These are phyloP conservation scores for Dicerorhinus sumatrensis DNA, from an alignment of 2,113 vertebrate species.

Conservation along the genomic window DNA sequence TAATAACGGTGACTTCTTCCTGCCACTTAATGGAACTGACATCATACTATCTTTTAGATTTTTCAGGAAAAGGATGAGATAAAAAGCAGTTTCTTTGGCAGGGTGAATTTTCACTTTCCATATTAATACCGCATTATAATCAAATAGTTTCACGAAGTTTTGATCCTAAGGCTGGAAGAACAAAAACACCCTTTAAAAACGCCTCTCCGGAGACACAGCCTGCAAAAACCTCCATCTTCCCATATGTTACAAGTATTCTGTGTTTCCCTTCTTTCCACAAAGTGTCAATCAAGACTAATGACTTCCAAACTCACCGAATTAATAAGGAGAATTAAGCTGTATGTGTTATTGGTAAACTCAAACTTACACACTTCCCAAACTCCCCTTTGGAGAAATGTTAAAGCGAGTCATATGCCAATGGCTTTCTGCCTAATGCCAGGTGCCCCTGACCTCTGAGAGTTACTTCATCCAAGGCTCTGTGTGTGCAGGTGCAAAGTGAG, in stretches of 20 bases:
- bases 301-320: not conserved
- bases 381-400: not conserved
- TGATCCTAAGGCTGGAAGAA: slow-evolving; percentile 70
- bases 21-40: slow-evolving; percentile 37
- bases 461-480: not conserved
- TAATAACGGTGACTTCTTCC: slow-evolving; percentile 53
- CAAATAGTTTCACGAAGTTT: slow-evolving; percentile 72
- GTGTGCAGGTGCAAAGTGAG: not conserved
- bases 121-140: slow-evolving; percentile 70
- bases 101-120: slow-evolving; percentile 62
- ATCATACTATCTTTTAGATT: slow-evolving; percentile 49
- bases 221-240: not conserved
- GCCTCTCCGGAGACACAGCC: slow-evolving; percentile 64
- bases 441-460: too few species aligned
- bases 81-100: slow-evolving; percentile 52
- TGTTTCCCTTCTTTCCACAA: slow-evolving; percentile 17
- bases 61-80: slow-evolving; percentile 46
- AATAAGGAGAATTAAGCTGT: not conserved
- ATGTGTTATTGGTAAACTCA: not conserved
- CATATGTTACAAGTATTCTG: not conserved
- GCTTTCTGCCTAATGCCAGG: not conserved
- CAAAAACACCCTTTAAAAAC: slow-evolving; percentile 69
- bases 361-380: not conserved
- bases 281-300: slow-evolving; percentile 46
- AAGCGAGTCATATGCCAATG: accelerated